A percentile compares a stretch with the other conserved stretches of the same genome.
Conservation (phyloP, 1,140 invertebrate genomes). For the Triops cancriformis region DNA sequence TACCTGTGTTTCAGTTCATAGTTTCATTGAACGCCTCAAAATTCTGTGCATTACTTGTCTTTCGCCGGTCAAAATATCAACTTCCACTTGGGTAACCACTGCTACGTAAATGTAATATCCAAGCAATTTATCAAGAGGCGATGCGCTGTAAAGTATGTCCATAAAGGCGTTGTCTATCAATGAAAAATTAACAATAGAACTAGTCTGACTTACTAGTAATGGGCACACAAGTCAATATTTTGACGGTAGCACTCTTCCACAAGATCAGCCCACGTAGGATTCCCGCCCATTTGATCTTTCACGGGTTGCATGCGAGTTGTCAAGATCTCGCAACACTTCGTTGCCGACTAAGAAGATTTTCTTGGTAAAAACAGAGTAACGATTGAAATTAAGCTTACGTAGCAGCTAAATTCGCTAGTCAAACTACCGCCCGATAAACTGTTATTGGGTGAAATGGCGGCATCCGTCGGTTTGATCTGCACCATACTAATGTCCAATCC, state of each 20-base stretch:
- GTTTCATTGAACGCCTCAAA: neutral
- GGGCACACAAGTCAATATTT: conserved; percentile 11
- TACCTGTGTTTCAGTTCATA: neutral
- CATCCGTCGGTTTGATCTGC: conserved; percentile 55
- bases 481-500: conserved; percentile 61
- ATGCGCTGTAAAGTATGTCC: too few relatives aligned
- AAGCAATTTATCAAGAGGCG: neutral
- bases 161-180: too few relatives aligned
- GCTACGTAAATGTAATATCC: conserved; percentile 17
- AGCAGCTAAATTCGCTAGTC: conserved; percentile 24
- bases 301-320: neutral
- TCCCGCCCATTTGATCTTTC: neutral
- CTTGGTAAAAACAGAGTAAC: neutral
- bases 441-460: conserved; percentile 23
- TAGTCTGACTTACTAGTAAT: conserved; percentile 15
- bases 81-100: conserved; percentile 19
- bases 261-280: neutral
- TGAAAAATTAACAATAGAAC: too few relatives aligned
- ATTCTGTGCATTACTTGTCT: neutral
- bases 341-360: neutral
- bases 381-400: conserved; percentile 30
- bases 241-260: neutral
- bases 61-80: conserved; percentile 20
- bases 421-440: conserved; percentile 17
- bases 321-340: neutral